phyloP scores from a whole-genome alignment of 2,797 vertebrate species.

The Anableps anableps region DNA sequence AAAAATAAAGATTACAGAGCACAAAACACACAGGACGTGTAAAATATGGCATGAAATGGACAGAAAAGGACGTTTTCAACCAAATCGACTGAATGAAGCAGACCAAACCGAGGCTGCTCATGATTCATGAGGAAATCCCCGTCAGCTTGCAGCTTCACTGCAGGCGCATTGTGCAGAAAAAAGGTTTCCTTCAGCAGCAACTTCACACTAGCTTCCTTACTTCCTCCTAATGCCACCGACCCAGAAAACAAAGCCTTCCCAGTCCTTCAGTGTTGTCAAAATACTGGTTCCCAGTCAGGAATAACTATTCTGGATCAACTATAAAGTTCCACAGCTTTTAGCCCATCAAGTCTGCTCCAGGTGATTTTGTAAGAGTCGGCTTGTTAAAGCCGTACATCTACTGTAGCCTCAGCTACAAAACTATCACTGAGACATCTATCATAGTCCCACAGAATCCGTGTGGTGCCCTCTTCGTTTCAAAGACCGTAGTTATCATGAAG shows the following conservation, averaged over 20 bases:
- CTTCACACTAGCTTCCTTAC: background rate
- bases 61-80: background rate
- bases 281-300: background rate
- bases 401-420: background rate
- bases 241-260: background rate
- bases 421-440: background rate
- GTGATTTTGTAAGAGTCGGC: background rate
- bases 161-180: background rate
- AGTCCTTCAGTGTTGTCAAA: background rate
- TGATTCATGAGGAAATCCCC: background rate
- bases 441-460: background rate
- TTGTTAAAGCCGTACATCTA: background rate
- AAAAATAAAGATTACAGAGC: background rate
- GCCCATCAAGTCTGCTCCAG: background rate
- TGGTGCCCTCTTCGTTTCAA: constrained; percentile 6
- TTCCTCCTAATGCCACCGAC: background rate
- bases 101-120: background rate
- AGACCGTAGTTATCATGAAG: constrained; percentile 10
- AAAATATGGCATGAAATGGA: background rate
- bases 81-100: background rate
- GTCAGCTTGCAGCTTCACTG: background rate
- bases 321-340: background rate
- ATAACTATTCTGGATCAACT: background rate
- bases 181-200: background rate
- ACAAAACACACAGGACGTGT: background rate